Evolutionary conservation across 2,888 invertebrate genomes (phyloP).

Genomic region (Leistus spinibarbis): DNA sequence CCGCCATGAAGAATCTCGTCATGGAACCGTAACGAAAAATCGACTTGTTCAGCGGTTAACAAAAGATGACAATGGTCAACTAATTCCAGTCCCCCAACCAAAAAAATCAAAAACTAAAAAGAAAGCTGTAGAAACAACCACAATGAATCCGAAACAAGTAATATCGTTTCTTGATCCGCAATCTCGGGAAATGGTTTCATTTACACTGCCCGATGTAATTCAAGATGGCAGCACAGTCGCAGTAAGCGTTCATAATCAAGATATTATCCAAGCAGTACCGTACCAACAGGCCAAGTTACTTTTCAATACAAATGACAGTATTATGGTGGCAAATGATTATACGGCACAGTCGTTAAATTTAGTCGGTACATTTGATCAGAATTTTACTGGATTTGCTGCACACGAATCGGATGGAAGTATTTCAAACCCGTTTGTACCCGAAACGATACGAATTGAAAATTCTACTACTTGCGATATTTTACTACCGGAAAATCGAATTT

Average conservation of each 20-base stretch:
- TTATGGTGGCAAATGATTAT: conserved; percentile 16
- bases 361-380: conserved; percentile 19
- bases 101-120: conserved; percentile 43
- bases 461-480: conserved; percentile 36
- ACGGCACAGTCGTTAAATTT: conserved; percentile 9
- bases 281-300: conserved; percentile 17
- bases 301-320: conserved; percentile 25
- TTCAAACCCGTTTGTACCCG: neutral
- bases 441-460: conserved; percentile 18
- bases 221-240: conserved; percentile 17
- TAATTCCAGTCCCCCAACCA: conserved; percentile 48
- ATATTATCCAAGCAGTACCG: conserved; percentile 12
- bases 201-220: conserved; percentile 24
- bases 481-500: conserved; percentile 26
- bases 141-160: conserved; percentile 40
- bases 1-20: conserved; percentile 52
- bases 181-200: conserved; percentile 49
- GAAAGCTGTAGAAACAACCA: conserved; percentile 18
- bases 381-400: conserved; percentile 10
- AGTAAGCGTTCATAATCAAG: conserved; percentile 28
- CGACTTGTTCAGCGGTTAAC: conserved; percentile 49
- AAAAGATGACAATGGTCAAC: conserved; percentile 49
- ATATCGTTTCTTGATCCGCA: conserved; percentile 49
- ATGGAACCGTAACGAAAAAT: conserved; percentile 49
- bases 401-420: neutral